Conservation (phyloP, 1,140 invertebrate genomes). For the Pomacea maculata region DNA sequence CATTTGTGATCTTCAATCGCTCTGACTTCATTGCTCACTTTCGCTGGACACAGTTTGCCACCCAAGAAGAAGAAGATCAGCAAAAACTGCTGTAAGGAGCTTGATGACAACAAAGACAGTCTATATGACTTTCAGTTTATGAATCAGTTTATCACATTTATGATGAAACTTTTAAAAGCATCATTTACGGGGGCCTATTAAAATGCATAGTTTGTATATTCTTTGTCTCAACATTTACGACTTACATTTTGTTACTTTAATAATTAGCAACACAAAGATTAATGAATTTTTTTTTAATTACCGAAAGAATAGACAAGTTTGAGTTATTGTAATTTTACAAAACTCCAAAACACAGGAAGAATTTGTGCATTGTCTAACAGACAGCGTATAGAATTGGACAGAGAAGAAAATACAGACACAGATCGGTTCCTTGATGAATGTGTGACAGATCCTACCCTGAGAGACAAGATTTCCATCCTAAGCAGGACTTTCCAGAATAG, state of each 20-base stretch:
- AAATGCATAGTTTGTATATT: no score
- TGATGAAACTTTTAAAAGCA: no score
- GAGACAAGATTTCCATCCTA: conserved; percentile 64
- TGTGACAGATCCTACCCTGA: conserved; percentile 57
- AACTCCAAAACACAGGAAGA: no score
- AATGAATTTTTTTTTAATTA: no score
- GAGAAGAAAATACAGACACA: conserved; percentile 55
- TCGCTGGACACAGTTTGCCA: conserved; percentile 64
- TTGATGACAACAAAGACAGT: no score
- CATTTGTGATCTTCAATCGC: conserved; percentile 61
- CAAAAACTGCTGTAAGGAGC: conserved; percentile 54
- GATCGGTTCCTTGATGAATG: conserved; percentile 62
- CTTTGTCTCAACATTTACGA: no score
- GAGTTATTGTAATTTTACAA: background rate
- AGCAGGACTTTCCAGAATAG: conserved; percentile 63
- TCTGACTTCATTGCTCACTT: conserved; percentile 64
- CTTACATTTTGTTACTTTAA: no score
- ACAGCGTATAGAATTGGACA: conserved; percentile 36
- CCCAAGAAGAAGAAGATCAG: conserved; percentile 61
- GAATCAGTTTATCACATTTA: no score
- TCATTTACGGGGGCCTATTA: no score
- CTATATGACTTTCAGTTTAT: no score
- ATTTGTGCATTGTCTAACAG: conserved; percentile 29
- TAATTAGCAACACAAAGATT: no score
- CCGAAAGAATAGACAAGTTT: no score